Evolutionary conservation across 2,888 invertebrate genomes (phyloP).

Genomic region (Xanthorhoe designata): DNA sequence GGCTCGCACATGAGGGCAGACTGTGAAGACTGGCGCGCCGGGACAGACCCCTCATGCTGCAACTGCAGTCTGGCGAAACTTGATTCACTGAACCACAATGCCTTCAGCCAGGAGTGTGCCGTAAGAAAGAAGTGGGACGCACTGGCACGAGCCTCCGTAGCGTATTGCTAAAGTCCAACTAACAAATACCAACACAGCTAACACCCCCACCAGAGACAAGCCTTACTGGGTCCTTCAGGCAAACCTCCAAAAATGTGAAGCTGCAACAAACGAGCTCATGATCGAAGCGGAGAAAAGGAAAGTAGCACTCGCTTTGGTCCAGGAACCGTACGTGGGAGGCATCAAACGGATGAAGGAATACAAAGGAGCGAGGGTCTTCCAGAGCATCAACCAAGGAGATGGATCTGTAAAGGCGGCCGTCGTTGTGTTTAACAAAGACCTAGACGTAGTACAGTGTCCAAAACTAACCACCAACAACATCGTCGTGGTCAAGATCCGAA

Average conservation of each 20-base stretch:
- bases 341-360: neutral
- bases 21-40: slow-evolving; percentile 8
- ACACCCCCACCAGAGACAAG: neutral
- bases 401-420: neutral
- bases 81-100: neutral
- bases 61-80: slow-evolving; percentile 14
- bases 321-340: neutral
- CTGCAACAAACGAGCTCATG: neutral
- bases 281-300: neutral
- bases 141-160: neutral
- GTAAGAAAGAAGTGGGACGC: neutral
- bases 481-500: too few species aligned
- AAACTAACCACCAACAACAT: too few species aligned
- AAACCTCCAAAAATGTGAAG: neutral
- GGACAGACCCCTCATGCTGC: neutral
- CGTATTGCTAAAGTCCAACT: neutral
- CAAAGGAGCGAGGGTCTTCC: neutral
- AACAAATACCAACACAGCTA: neutral
- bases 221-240: neutral
- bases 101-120: neutral
- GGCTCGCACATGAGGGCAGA: slow-evolving; percentile 18
- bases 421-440: neutral
- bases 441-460: slow-evolving; percentile 8
- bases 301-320: neutral
- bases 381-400: neutral